Percentiles rank a stretch among this genome's conserved stretches.
Conservation (phyloP, 2,888 invertebrate species). For the Linyphia triangularis region DNA sequence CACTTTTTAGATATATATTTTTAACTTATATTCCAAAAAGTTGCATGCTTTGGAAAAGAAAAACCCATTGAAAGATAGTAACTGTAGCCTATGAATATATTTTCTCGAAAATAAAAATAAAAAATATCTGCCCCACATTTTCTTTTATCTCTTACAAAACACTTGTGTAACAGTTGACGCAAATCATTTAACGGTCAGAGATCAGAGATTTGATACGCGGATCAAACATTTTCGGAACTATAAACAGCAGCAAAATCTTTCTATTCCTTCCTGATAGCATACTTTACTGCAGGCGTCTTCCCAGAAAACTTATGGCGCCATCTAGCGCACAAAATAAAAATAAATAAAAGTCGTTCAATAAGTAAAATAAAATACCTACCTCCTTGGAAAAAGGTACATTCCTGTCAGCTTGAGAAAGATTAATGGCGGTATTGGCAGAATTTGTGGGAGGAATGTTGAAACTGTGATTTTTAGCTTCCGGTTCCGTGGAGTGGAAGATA, state of each 20-base stretch:
- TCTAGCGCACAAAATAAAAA: constrained; percentile 51
- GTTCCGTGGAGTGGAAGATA: constrained; percentile 55
- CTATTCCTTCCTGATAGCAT: not conserved
- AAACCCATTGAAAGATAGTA: not conserved
- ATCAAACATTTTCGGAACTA: constrained; percentile 29
- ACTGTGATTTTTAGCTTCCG: constrained; percentile 71
- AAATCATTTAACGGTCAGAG: constrained; percentile 38
- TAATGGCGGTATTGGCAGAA: constrained; percentile 67
- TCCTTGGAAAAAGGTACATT: constrained; percentile 10
- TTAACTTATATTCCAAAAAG: not conserved
- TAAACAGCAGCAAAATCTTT: not conserved
- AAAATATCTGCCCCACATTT: constrained; percentile 11
- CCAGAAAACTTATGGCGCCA: constrained; percentile 39
- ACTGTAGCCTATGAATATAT: not conserved
- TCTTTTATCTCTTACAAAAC: constrained; percentile 43
- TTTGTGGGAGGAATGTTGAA: constrained; percentile 67
- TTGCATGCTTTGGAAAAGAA: not conserved
- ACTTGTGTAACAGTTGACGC: constrained; percentile 36
- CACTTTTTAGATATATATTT: not conserved
- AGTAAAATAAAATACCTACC: constrained; percentile 57
- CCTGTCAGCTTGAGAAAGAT: constrained; percentile 67
- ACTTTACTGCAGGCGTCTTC: not conserved
- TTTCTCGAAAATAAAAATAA: not conserved
- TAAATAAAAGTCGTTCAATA: not conserved
- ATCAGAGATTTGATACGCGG: constrained; percentile 25